Conservation (phyloP, 2,797 vertebrate genomes). For the Coendou prehensilis region DNA sequence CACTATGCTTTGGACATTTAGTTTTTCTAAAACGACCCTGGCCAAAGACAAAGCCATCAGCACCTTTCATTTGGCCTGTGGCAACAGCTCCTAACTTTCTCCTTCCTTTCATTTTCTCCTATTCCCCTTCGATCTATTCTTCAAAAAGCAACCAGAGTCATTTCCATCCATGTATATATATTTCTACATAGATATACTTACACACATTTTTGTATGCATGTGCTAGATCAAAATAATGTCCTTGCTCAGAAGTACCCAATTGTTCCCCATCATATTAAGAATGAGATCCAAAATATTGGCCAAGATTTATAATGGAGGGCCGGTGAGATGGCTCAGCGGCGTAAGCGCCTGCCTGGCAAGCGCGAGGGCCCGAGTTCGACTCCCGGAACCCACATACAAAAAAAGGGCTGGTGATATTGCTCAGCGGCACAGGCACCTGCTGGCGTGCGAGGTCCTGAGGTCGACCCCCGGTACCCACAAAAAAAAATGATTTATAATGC, state of each 20-base stretch:
- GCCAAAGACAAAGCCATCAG: background rate
- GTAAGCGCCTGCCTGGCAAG: too few relatives aligned
- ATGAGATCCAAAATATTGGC: background rate
- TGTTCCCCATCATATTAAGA: conserved; percentile 1
- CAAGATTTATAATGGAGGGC: background rate
- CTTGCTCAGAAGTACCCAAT: conserved; percentile 16
- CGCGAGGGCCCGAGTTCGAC: too few relatives aligned
- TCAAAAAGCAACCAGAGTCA: background rate
- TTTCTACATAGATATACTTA: background rate
- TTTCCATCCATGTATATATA: background rate
- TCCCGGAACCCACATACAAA: too few relatives aligned
- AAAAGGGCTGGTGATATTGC: too few relatives aligned
- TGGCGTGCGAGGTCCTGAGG: too few relatives aligned
- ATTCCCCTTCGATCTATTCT: background rate
- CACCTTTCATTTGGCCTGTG: background rate
- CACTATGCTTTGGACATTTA: background rate
- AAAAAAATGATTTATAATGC: background rate
- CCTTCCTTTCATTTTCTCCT: background rate
- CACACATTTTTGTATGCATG: background rate
- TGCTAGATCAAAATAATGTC: background rate
- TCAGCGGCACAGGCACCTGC: too few relatives aligned
- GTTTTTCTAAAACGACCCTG: background rate
- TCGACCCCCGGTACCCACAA: too few relatives aligned
- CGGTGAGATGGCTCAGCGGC: too few relatives aligned
- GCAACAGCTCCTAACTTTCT: conserved; percentile 58